Evolutionary conservation across 2,797 vertebrate species (phyloP), one percentile per base, ranked within the genome.

Genomic region (Tadarida brasiliensis): DNA sequence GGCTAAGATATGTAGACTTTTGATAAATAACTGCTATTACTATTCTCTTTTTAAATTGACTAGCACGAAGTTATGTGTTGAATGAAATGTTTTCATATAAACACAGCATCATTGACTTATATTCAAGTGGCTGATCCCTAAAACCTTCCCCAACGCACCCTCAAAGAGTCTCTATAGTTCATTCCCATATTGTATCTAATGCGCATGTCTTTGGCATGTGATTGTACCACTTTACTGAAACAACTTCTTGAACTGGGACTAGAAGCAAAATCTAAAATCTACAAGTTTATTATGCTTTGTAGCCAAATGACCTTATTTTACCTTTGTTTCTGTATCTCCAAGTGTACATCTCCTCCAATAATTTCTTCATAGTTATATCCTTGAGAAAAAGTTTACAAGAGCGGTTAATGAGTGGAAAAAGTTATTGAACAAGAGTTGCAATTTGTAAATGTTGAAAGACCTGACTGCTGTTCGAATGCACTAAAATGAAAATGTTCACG

Each of bases 401-500:
- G 56, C 57, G 17, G 93, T 81, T 94, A 70, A 65, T 57, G 7
- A 84, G 80, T 30, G 57, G 3, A 30, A 84, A 56, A 93, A 91
- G 9, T 57, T 83, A 51, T 86, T 83, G 86, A 83, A 73, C 35
- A 94, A 90, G 47, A 92, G 22, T 7, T 86, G 68, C n/a, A 91
- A 81, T 89, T 59, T 81, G 28, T 81, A 73, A 93, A 71, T 87
- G 61, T 56, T 87, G 49, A 77, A 84, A 93, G 74, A 81, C 12
- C 28, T n/a, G 22, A 49, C 39, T 49, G 47, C 33, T 73, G 71
- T 90, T 76, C 89, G 49, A 65, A 73, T 83, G n/a, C 49, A 90
- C 90, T 71, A 59, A 81, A 87, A 95, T 94, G 94, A 85, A 96
- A 83, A 84, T 44, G 49, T 90, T 90, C 87, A 15, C 28, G 80